Evolutionary conservation across 2,888 invertebrate species (phyloP).

Genomic region (Lydus trimaculatus): DNA sequence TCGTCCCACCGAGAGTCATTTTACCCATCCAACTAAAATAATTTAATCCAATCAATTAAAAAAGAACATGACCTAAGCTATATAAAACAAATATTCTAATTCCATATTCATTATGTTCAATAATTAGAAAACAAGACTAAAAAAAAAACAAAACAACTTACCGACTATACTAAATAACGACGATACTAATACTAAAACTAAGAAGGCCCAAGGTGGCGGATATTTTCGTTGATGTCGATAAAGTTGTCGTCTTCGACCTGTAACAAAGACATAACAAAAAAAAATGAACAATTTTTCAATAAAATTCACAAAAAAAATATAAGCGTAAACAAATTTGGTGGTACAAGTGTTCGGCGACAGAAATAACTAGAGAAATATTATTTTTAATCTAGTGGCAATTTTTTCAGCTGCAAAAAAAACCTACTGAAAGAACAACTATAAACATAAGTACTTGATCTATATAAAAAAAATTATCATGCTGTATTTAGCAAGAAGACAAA

Average conservation of each 20-base stretch:
- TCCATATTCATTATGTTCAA: not conserved
- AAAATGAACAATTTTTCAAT: no score
- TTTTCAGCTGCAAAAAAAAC: not conserved
- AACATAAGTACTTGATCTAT: not conserved
- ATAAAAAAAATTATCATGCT: not conserved
- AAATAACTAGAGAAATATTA: constrained; percentile 17
- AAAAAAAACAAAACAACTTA: constrained; percentile 45
- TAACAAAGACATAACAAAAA: constrained; percentile 41
- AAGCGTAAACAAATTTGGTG: constrained; percentile 15
- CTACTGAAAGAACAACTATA: not conserved
- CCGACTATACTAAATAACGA: constrained; percentile 61
- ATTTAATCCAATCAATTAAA: not conserved
- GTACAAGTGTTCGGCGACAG: constrained; percentile 18
- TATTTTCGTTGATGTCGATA: constrained; percentile 55
- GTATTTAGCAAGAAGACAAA: not conserved
- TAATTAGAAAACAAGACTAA: not conserved
- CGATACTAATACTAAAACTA: constrained; percentile 59
- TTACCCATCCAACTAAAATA: not conserved
- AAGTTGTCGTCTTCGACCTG: constrained; percentile 59
- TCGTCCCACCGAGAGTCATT: not conserved
- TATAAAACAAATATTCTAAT: not conserved
- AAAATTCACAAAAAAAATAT: not conserved
- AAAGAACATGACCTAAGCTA: constrained; percentile 3
- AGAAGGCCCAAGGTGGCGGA: constrained; percentile 58
- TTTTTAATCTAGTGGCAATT: constrained; percentile 14